Evolutionary conservation across 2,113 vertebrate species (phyloP).

Genomic region (Hemicordylus capensis): DNA sequence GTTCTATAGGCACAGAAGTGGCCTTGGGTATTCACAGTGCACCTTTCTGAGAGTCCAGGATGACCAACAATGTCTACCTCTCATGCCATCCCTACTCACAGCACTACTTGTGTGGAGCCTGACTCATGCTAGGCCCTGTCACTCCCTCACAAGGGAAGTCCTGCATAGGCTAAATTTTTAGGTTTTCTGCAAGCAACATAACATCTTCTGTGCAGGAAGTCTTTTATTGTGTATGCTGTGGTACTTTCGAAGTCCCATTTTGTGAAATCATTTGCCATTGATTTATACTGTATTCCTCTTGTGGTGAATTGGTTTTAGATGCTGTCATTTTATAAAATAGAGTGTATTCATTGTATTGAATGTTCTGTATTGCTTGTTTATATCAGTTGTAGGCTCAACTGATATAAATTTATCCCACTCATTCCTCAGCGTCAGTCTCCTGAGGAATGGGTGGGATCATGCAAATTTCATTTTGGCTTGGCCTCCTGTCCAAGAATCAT

Average conservation of each 20-base stretch:
- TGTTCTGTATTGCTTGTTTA: not conserved
- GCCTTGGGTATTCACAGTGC: no score
- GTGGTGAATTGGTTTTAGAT: not conserved
- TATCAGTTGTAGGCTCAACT: not conserved
- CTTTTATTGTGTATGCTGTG: not conserved
- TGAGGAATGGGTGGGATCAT: conserved; percentile 2
- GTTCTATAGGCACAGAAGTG: no score
- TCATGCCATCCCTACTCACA: no score
- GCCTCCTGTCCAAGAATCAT: not conserved
- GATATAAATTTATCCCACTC: no score
- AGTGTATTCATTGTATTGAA: not conserved
- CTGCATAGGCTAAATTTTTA: not conserved
- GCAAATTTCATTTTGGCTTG: not conserved
- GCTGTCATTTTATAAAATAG: not conserved
- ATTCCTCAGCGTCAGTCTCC: not conserved
- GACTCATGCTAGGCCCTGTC: not conserved
- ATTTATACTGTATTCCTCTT: not conserved
- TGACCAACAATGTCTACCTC: no score
- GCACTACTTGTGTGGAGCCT: not conserved
- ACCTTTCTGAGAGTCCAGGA: no score
- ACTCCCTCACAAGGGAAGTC: not conserved
- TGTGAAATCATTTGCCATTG: not conserved
- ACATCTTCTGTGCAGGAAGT: not conserved
- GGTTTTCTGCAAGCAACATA: not conserved
- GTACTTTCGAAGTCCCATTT: not conserved